A percentile compares a stretch with the other conserved stretches of the same genome.
phyloP scores from a whole-genome alignment of 2,797 vertebrate genomes.

The Champsocephalus esox region DNA sequence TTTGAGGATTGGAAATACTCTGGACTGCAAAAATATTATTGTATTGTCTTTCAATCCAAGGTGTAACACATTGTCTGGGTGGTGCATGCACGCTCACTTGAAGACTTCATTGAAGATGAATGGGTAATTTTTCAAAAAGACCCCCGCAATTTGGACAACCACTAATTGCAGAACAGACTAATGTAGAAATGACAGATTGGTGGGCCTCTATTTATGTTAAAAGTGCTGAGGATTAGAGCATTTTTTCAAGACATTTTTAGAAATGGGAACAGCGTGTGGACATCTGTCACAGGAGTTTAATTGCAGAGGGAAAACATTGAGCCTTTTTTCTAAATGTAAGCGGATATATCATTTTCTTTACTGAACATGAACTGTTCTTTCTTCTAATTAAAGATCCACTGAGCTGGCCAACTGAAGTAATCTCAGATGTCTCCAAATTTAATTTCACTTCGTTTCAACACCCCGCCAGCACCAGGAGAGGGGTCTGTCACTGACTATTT shows the following conservation, averaged over 20 bases:
- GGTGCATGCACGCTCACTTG: not conserved
- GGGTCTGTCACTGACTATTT: conserved; percentile 52
- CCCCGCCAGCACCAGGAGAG: conserved; percentile 34
- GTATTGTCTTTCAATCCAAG: not conserved
- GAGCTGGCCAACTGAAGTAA: conserved; percentile 50
- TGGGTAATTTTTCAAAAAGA: not conserved
- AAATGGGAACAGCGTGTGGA: conserved; percentile 34
- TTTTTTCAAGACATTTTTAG: conserved; percentile 32
- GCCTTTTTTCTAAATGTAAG: conserved; percentile 45
- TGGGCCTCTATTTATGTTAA: conserved; percentile 7
- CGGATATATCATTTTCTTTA: conserved; percentile 56
- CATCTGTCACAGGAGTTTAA: conserved; percentile 49
- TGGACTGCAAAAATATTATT: not conserved
- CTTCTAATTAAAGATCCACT: conserved; percentile 67
- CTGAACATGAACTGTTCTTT: conserved; percentile 63
- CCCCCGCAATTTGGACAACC: not conserved
- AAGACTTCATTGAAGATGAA: conserved; percentile 6
- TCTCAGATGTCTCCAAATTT: conserved; percentile 66
- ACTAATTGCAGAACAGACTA: not conserved
- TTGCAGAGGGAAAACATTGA: conserved; percentile 41
- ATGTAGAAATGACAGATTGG: not conserved
- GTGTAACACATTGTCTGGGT: not conserved
- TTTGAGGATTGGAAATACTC: not conserved
- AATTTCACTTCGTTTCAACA: conserved; percentile 51
- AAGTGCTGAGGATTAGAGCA: not conserved